phyloP scores from a whole-genome alignment of 2,888 invertebrate species.

The Syrphus vitripennis region DNA sequence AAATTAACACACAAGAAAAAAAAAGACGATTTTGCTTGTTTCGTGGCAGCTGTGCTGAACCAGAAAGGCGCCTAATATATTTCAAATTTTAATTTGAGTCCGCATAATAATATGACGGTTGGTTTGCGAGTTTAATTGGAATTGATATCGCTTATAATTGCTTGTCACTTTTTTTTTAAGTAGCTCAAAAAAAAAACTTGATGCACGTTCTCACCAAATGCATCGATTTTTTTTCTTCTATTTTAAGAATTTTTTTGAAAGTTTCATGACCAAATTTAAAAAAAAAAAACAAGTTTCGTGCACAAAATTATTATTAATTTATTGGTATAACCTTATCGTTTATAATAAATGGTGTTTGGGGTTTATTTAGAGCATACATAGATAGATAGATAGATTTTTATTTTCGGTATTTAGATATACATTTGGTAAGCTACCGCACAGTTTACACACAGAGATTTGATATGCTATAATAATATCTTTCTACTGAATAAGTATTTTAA shows the following conservation, averaged over 20 bases:
- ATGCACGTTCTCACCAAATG: neutral
- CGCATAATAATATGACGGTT: neutral
- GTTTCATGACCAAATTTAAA: neutral
- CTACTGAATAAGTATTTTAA: too few species aligned
- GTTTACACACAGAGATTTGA: too few species aligned
- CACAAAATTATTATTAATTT: neutral
- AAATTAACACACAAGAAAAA: neutral
- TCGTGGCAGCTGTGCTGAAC: neutral
- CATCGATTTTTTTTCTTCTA: neutral
- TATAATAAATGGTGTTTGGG: too few species aligned
- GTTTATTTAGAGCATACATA: neutral
- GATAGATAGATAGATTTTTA: too few species aligned
- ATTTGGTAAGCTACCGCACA: too few species aligned
- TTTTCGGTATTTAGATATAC: too few species aligned
- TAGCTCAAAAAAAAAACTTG: neutral
- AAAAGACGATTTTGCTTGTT: neutral
- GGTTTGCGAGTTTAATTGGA: conserved; percentile 4
- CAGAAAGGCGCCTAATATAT: neutral
- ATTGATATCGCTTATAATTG: conserved; percentile 6
- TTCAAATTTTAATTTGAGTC: conserved; percentile 8
- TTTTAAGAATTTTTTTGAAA: neutral
- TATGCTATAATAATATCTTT: too few species aligned
- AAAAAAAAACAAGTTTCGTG: neutral
- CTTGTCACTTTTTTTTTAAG: neutral
- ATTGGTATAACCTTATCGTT: neutral